Base-by-base conservation (phyloP, 2,113 vertebrate species). In the Dendrocopos noguchii region DNA sequence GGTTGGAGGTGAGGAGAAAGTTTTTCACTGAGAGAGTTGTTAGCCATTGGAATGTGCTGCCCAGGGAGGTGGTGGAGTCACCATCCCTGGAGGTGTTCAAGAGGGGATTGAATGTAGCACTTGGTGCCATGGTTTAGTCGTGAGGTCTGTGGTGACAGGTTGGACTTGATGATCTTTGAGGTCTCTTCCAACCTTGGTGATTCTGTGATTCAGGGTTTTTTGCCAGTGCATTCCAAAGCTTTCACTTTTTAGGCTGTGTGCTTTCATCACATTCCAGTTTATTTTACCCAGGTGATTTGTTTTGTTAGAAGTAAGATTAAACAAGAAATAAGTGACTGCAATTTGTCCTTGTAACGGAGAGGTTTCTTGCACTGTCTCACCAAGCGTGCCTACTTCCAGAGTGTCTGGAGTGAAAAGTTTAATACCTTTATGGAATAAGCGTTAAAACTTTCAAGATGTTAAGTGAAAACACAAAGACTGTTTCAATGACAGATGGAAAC, bases 231-330 rank as follows among this genome's bases (percentile, higher is more conserved):
- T 79, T 93, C 81, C 67, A 83, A 80, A 93, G 83, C 24, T 86
- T 88, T 91, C 64, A 57, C 33, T 71, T 92, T 75, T 60, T 57
- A 76, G 85, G 55, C 61, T 87, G 31, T 42, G 61, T 83, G 73
- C 53, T 81, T 92, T 82, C 80, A 65, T 77, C 28, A 59, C 42
- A 80, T 94, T 78, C 52, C 42, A 53, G 20, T 59, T 87, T 90
- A 80, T 47, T 61, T 77, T 74, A 80, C 39, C 25, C 67, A 85
- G 46, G 31, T 47, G 75, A 84, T 83, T 83, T 93, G 75, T 93
- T 96, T 94, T 85, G 47, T 56, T 93, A 93, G 76, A 94, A 75
- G 53, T 84, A 79, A 85, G 84, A 93, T 71, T 87, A 81, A 84
- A 73, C 2, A 6, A 84, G 85, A 84, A 73, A 39, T 71, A 88